Evolutionary conservation across 2,113 vertebrate genomes (phyloP), one percentile per base, ranked within the genome.

Genomic region (Sylvia atricapilla): DNA sequence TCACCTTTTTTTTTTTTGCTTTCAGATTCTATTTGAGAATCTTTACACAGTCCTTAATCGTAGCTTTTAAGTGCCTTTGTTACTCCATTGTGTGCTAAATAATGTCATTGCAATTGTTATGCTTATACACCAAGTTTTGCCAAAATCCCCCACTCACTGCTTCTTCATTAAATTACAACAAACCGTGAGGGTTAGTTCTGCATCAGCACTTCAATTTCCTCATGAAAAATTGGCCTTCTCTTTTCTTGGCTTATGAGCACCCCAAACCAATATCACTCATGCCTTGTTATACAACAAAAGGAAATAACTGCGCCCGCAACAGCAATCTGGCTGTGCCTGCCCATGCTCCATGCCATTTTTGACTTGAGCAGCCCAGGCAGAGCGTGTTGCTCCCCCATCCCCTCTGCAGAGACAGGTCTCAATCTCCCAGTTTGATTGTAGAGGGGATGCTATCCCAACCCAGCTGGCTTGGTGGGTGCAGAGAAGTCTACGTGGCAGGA

Each of bases 111-210:
- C 88, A 83, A 83, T 76, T 95, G 88, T 92, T 93, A 89, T 70
- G 91, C 86, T 94, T 89, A 50, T 86, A 39, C 63, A 90, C 87
- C 72, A 94, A 94, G 87, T 98, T 94, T 94, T 80, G 94, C 93
- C 93, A 93, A 96, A 97, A 90, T 88, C 91, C 75, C 84, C 92
- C 89, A 93, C 95, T 97, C 89, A 50, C 56, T 89, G 77, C 64
- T 96, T 91, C 94, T 97, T 97, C 86, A 95, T 94, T 97, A 97
- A 97, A 95, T 72, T 96, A 92, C 92, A 96, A 72, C 94, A 93
- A 97, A 94, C 87, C 59, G 58, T 77, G 76, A 96, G 83, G 78
- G 87, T 95, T 96, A 97, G 91, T 96, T 97, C 94, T 97, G 92
- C 95, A 96, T 94, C 95, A 95, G 72, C 89, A 93, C 93, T 95